Evolutionary conservation across 2,888 invertebrate genomes (phyloP).

Genomic region (Rhodophaea formosa): DNA sequence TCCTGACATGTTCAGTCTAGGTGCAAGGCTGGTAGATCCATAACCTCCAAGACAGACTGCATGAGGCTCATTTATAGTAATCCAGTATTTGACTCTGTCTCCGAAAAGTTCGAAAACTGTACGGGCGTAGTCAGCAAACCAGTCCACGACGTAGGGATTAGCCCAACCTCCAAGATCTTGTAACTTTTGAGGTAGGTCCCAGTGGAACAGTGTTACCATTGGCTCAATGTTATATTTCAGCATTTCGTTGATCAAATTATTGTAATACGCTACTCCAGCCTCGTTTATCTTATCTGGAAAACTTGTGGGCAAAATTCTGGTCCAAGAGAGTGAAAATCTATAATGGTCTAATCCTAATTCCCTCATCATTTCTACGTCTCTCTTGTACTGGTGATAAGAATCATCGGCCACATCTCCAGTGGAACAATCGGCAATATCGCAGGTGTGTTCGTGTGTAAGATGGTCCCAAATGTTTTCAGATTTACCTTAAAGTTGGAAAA

Average conservation of each 20-base stretch:
- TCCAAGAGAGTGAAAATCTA: conserved; percentile 80
- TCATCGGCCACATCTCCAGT: conserved; percentile 80
- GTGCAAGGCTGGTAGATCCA: conserved; percentile 11
- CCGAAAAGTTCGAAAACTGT: conserved; percentile 50
- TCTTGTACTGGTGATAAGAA: conserved; percentile 76
- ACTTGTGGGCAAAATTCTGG: conserved; percentile 79
- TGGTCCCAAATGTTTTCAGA: conserved; percentile 82
- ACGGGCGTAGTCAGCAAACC: conserved; percentile 54
- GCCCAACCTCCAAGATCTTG: conserved; percentile 67
- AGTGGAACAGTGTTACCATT: conserved; percentile 69
- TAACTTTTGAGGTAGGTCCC: conserved; percentile 64
- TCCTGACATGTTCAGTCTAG: conserved; percentile 35
- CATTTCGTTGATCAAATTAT: conserved; percentile 55
- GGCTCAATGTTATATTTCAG: conserved; percentile 76
- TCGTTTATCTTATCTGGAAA: conserved; percentile 68
- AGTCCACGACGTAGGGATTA: conserved; percentile 45
- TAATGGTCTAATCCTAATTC: conserved; percentile 61
- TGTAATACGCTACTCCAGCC: conserved; percentile 40
- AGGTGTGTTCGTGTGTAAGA: conserved; percentile 39
- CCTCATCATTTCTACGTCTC: conserved; percentile 59
- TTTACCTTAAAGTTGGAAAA: conserved; percentile 50
- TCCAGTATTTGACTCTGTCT: conserved; percentile 58
- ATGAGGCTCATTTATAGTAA: conserved; percentile 72
- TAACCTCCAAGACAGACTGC: conserved; percentile 40
- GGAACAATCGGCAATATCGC: conserved; percentile 24